Conservation (phyloP, 2,888 invertebrate genomes). For the Andricus curvator region DNA sequence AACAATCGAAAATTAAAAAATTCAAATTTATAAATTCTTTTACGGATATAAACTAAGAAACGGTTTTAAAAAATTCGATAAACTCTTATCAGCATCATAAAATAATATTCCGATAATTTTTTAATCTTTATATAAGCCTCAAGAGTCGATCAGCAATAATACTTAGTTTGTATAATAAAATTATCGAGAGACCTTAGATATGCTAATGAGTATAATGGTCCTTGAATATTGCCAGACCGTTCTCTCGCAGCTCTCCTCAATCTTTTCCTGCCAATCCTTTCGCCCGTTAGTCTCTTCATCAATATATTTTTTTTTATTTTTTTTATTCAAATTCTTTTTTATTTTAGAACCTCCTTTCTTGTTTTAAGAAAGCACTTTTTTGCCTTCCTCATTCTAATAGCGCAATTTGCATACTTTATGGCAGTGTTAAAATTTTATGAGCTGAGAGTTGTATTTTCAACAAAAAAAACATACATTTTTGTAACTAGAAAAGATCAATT, state of each 20-base stretch:
- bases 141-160: not conserved
- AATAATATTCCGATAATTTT: not conserved
- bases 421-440: not conserved
- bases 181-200: not conserved
- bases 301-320: not conserved
- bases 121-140: not conserved
- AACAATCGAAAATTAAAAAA: not conserved
- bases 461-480: no score
- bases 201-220: constrained; percentile 13
- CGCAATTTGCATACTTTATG: not conserved
- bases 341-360: not conserved
- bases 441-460: no score
- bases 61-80: not conserved
- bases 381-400: not conserved
- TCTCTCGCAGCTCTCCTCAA: not conserved
- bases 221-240: constrained; percentile 2
- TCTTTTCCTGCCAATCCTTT: constrained; percentile 15
- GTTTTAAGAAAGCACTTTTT: not conserved
- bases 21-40: not conserved
- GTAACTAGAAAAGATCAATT: no score
- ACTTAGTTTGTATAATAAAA: not conserved
- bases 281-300: not conserved
- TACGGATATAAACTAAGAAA: not conserved
- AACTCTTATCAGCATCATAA: not conserved
- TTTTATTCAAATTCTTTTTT: no score